These are phyloP conservation scores for Brachyptera risi DNA, from an alignment of 2,888 invertebrate genomes.

Conservation along the genomic window DNA sequence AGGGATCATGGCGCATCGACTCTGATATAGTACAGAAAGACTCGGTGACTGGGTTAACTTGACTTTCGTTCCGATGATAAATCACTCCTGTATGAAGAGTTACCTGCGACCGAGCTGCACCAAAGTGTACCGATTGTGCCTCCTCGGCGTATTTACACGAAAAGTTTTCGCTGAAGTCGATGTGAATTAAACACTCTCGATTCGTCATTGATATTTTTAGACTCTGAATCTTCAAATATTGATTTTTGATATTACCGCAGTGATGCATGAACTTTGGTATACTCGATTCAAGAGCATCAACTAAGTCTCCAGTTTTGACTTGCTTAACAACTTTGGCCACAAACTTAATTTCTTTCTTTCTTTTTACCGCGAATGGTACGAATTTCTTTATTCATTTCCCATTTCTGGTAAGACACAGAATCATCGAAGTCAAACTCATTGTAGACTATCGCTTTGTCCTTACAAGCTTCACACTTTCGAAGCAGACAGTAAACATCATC, in stretches of 20 bases:
- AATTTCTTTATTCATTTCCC: not conserved
- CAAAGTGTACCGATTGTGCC: conserved; percentile 22
- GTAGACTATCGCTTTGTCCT: conserved; percentile 10
- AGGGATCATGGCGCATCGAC: conserved; percentile 40
- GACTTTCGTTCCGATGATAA: conserved; percentile 32
- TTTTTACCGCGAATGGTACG: not conserved
- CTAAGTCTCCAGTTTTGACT: conserved; percentile 41
- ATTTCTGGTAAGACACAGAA: not conserved
- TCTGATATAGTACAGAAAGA: conserved; percentile 38
- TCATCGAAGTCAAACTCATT: conserved; percentile 14
- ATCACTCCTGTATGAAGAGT: conserved; percentile 34
- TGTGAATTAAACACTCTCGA: conserved; percentile 22
- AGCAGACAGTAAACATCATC: conserved; percentile 23
- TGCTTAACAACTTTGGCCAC: conserved; percentile 41
- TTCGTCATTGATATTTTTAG: conserved; percentile 11
- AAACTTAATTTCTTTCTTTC: conserved; percentile 41
- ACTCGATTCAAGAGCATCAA: conserved; percentile 42
- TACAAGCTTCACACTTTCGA: conserved; percentile 18
- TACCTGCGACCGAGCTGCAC: conserved; percentile 21
- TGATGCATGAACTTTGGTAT: conserved; percentile 40
- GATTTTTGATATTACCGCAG: conserved; percentile 36
- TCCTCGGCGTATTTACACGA: conserved; percentile 23
- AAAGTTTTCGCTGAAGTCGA: conserved; percentile 26
- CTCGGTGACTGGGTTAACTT: conserved; percentile 38
- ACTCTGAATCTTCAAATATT: conserved; percentile 8